phyloP scores from a whole-genome alignment of 2,113 vertebrate genomes.

The Solea solea region DNA sequence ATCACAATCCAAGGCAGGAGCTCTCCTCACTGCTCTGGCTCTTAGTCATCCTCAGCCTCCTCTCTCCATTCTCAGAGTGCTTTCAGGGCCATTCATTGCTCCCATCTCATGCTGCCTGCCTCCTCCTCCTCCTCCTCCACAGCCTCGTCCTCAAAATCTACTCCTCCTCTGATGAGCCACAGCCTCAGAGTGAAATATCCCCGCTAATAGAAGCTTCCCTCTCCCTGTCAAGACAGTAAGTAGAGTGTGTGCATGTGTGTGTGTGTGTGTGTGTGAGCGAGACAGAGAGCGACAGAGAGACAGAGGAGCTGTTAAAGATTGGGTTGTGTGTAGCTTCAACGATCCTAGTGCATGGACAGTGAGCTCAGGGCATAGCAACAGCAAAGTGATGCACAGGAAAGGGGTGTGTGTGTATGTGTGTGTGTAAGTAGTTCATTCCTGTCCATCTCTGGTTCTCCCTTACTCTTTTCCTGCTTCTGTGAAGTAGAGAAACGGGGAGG shows the following conservation, averaged over 20 bases:
- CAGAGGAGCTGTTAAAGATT: slow-evolving; percentile 63
- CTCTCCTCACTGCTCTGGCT: slow-evolving; percentile 49
- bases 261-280: too few species aligned
- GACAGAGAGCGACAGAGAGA: slow-evolving; percentile 61
- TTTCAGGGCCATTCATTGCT: slow-evolving; percentile 68
- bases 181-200: slow-evolving; percentile 76
- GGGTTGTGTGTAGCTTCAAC: slow-evolving; percentile 62
- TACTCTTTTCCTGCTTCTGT: slow-evolving; percentile 28
- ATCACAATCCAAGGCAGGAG: slow-evolving; percentile 53
- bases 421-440: slow-evolving; percentile 53
- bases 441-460: slow-evolving; percentile 21
- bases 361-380: slow-evolving; percentile 71
- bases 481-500: slow-evolving; percentile 15
- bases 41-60: slow-evolving; percentile 67
- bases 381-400: slow-evolving; percentile 65
- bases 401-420: slow-evolving; percentile 60
- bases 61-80: slow-evolving; percentile 58
- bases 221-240: slow-evolving; percentile 79
- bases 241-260: slow-evolving; percentile 66
- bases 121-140: slow-evolving; percentile 60
- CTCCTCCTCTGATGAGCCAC: slow-evolving; percentile 70
- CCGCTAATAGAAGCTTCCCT: slow-evolving; percentile 71
- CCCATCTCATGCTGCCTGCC: slow-evolving; percentile 66
- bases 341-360: slow-evolving; percentile 63
- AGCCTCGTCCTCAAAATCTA: slow-evolving; percentile 70